Base-by-base conservation (phyloP, 2,888 invertebrate species). In the Erebia aethiops region DNA sequence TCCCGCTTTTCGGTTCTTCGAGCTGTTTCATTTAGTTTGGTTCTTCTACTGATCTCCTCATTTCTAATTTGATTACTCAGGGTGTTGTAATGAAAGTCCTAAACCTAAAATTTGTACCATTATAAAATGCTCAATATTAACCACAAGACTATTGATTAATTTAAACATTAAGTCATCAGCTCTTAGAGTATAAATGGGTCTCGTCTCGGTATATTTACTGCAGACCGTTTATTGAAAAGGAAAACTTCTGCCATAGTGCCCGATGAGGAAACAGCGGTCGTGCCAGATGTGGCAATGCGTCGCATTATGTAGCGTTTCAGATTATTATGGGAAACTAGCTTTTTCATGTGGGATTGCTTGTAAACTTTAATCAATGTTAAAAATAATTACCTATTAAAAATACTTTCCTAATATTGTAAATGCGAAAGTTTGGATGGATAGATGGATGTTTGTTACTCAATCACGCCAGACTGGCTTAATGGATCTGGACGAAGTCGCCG, bases 141-240 rank as follows among this genome's bases (percentile, higher is more conserved):
- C 14, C n/a, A 14, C 51, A 1, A 5, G 9, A 52, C 0, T 52
- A 5, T 52, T 9, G 10, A 52, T 10, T 54, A 54, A 9, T 54
- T 18, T 54, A 16, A 9, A 52, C 18, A 54, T 18, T 14, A 14
- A 1, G 16, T 16, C 41, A 21, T 7, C 16, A 46, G 18, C 18
- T 61, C 61, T 46, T 61, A 13, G 4, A 18, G 18, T 61, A 65
- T 10, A 76, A 71, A 75, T 51, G 68, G 68, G 69, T 57, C 69
- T 69, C 61, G 13, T 57, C 69, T 69, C 61, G 13, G 41, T 69
- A 61, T 72, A 67, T 66, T 71, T 69, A 69, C 68, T 71, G 56
- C 61, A 61, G 56, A 49, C 21, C 65, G 60, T 71, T 65, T 65
- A 71, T 73, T 71, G 65, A 71, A 71, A 67, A 71, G 68, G 65